Evolutionary conservation across 2,888 invertebrate species (phyloP), one percentile per base, ranked within the genome.

Genomic region (Sarcophaga caerulescens): DNA sequence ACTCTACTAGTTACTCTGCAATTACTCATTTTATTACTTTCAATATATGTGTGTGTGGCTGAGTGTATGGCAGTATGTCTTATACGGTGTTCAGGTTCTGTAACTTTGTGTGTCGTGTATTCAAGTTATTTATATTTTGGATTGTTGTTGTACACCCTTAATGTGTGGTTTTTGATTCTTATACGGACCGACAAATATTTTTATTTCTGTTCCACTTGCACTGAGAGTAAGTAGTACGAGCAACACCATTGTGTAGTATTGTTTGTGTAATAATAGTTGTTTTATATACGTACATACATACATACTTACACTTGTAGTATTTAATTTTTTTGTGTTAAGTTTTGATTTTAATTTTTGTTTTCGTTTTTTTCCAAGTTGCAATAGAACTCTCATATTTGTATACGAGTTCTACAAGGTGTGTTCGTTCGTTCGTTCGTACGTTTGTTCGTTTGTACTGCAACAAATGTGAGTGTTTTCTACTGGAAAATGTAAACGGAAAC

Each of bases 261-360:
- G 8, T 35, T 1, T 52, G 10, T 52, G 52, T 52, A 52, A 17
- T 17, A 17, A 12, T 17, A 17, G 52, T 52, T 52, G 17, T 21
- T 60, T 17, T n/a, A 60, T 17, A 17, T 60, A 60, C n/a, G n/a
- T n/a, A 59, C n/a, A 17, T 19, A n/a, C 19, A 60, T 8, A n/a
- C 17, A 14, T 35, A 12, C 25, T 45, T 65, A 44, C 76, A 63
- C 65, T 25, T 81, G 76, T 81, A 68, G 66, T 76, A 77, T 81
- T 81, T 76, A 60, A 71, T 59, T 84, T 75, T 59, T 79, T 35
- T 19, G 1, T 47, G 14, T 66, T 79, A 5, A 59, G 4, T 11
- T 57, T 59, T 68, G 10, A 12, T 21, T 78, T 69, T 52, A 35
- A 47, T 25, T 69, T n/a, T 69, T n/a, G 11, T 47, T 62, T 19